These are phyloP conservation scores for Nomada fucata DNA, from an alignment of 2,888 invertebrate genomes.

Conservation along the genomic window DNA sequence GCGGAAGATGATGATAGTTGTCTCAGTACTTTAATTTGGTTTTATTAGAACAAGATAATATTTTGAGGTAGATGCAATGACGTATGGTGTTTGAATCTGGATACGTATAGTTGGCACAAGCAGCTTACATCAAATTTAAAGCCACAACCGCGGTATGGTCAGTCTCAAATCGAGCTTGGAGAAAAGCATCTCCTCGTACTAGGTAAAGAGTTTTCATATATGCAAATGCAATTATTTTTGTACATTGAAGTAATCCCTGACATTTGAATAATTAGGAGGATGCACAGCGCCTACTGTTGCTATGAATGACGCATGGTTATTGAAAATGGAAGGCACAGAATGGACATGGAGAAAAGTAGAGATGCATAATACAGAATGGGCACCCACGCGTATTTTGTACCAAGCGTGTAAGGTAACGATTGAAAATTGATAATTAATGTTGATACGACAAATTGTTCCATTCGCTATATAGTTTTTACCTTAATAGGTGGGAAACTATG, in stretches of 20 bases:
- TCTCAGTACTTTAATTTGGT: conserved; percentile 21
- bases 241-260: conserved; percentile 14
- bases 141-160: conserved; percentile 95
- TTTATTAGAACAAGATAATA: conserved; percentile 48
- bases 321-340: conserved; percentile 89
- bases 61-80: conserved; percentile 88
- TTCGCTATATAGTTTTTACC: conserved; percentile 19
- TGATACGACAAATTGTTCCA: not conserved
- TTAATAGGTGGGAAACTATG: conserved; percentile 88
- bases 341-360: conserved; percentile 92
- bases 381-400: conserved; percentile 96
- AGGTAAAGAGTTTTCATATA: conserved; percentile 81
- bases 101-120: conserved; percentile 91
- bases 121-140: conserved; percentile 89
- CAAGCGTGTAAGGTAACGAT: conserved; percentile 91
- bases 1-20: not conserved
- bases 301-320: conserved; percentile 95
- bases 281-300: conserved; percentile 94
- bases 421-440: not conserved
- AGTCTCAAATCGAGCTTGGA: conserved; percentile 94
- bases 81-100: conserved; percentile 94
- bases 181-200: conserved; percentile 91
- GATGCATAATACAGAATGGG: conserved; percentile 91
- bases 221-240: not conserved
- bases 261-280: conserved; percentile 86